A percentile compares a stretch with the other conserved stretches of the same genome.
Conservation (phyloP, 1,140 invertebrate genomes). For the Penaeus japonicus region DNA sequence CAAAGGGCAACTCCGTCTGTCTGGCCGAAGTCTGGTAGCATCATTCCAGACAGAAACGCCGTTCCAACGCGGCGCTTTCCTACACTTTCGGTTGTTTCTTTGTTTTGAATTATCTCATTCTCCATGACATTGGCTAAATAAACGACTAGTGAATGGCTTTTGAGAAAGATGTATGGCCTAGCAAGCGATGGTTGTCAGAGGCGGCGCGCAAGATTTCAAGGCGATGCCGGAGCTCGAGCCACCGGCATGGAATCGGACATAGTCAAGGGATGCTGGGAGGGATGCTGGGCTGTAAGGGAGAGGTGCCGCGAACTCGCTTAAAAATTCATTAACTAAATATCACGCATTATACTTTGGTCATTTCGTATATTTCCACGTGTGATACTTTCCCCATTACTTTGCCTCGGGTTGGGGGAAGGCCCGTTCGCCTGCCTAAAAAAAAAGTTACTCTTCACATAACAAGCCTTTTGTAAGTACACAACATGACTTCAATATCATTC, state of each 20-base stretch:
- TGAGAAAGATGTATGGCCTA: background rate
- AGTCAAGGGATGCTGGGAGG: background rate
- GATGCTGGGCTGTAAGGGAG: conserved; percentile 6
- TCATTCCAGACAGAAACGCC: conserved; percentile 39
- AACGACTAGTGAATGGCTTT: background rate
- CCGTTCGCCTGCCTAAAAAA: background rate
- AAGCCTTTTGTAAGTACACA: too few relatives aligned
- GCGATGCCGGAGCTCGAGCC: background rate
- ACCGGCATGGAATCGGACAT: background rate
- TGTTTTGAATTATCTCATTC: background rate
- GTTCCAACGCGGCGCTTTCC: background rate
- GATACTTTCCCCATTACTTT: background rate
- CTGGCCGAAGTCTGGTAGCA: conserved; percentile 43
- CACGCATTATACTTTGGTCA: too few relatives aligned
- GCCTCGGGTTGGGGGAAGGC: too few relatives aligned
- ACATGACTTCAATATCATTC: too few relatives aligned
- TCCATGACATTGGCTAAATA: background rate
- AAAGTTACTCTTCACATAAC: background rate
- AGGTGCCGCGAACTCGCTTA: background rate
- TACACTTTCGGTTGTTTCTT: background rate
- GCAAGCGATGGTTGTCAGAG: background rate
- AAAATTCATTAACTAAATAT: too few relatives aligned
- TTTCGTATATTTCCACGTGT: background rate
- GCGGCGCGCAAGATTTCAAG: background rate
- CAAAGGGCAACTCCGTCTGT: conserved; percentile 36